Evolutionary conservation across 2,113 vertebrate species (phyloP), one percentile per base, ranked within the genome.

Genomic region (Oncorhynchus masou): DNA sequence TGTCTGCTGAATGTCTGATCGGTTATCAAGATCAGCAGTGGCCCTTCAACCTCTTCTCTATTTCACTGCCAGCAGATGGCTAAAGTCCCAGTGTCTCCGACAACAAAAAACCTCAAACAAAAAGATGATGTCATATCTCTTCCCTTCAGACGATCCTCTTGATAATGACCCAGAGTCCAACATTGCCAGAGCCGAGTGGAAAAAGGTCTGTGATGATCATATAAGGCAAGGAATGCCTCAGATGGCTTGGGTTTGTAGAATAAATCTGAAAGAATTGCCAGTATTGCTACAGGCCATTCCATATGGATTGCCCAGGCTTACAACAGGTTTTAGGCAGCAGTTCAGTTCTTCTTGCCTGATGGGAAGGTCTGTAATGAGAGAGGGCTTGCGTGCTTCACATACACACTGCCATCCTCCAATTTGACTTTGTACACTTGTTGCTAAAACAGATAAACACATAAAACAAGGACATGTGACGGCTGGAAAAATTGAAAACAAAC

Each of bases 371-470:
- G 71, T 13, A 93, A 64, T 15, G 91, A 92, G 15, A 94, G 92
- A 78, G n/a, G 73, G 70, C 82, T 81, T 25, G 27, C 11, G 13
- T 93, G 91, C 85, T 91, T 93, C 82, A 93, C 89, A 3, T 88
- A 91, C 69, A 94, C 90, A 13, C 80, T 85, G 65, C 84, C 89
- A 2, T 91, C 88, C 57, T 93, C 90, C 75, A 91, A 76, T 80
- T 93, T 93, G 71, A 92, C 90, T 79, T 91, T 88, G 75, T 92
- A 87, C 68, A 93, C 90, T 80, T 86, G 87, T 92, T 93, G 92
- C 92, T 93, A 81, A 29, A 81, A 80, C 78, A 77, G 57, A 72
- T 2, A 80, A 69, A 76, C 25, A 86, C 16, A 75, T 11, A 5
- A 70, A 0, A 64, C 22, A 82, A 78, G 25, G 11, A 34, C 22